Base-by-base conservation (phyloP, 2,888 invertebrate species). In the Leptopilina drosophilae region DNA sequence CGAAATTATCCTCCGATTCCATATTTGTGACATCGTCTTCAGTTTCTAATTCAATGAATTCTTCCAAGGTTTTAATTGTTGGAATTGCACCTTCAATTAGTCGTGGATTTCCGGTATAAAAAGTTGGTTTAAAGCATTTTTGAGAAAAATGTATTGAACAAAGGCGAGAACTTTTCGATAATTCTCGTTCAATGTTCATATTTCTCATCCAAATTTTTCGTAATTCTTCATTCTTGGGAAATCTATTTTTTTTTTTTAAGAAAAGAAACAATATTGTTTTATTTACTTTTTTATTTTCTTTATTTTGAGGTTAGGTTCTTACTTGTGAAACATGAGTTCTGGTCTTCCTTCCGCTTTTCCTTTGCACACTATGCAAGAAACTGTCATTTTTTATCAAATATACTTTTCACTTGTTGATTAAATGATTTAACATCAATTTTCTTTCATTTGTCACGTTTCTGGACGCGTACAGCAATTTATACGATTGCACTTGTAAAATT, bases 251-350 rank as follows among this genome's bases (percentile, higher is more conserved):
- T 49, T 12, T 15, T 5, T n/a, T n/a, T n/a, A n/a, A n/a, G n/a
- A 40, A 14, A 5, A 65, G 5, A 42, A 0, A 42, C 33, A 7
- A 42, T 42, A 42, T 42, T 42, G 5, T 6, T 42, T 42, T 42
- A 42, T 42, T n/a, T n/a, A n/a, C n/a, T n/a, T 42, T 42, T 6
- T 42, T 42, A 42, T 8, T 26, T 20, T 67, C 42, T 67, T 6
- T 7, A 20, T 46, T 69, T 69, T 69, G 49, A 69, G 69, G 69
- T 69, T 69, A 69, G 12, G 26, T 14, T 42, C 69, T 26, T 26
- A 33, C 69, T 7, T 11, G 49, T 69, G 69, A 20, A 8, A 69
- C 20, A 69, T 69, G 14, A 69, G 49, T 26, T 69, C 69, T 9
- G 49, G 49, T 12, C 69, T 49, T 69, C 5, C 15, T 15, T 69